A percentile compares a stretch with the other conserved stretches of the same genome.
These are phyloP conservation scores for Pelmatolapia mariae DNA, from an alignment of 2,113 vertebrate genomes.

Conservation along the genomic window DNA sequence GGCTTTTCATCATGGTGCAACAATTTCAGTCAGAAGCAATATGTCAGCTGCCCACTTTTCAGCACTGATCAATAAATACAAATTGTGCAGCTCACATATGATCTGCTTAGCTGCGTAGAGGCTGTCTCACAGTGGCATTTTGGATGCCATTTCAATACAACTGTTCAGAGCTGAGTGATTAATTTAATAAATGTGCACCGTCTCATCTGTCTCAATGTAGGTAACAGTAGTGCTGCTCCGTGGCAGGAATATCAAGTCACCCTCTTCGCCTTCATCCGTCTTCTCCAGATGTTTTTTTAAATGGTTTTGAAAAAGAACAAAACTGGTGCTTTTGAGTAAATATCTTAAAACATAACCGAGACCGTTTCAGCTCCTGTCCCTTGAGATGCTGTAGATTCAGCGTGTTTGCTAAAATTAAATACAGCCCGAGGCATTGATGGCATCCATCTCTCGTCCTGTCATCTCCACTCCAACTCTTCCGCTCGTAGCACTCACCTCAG, in stretches of 20 bases:
- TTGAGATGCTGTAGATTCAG: not conserved
- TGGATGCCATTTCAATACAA: not conserved
- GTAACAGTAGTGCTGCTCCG: not conserved
- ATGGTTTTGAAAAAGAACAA: not conserved
- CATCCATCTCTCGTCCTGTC: not conserved
- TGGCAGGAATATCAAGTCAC: not conserved
- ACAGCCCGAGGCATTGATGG: not conserved
- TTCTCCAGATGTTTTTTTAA: not conserved
- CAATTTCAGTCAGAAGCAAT: not conserved
- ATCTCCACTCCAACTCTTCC: not conserved
- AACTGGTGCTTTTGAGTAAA: not conserved
- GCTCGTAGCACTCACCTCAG: not conserved
- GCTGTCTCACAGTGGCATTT: not conserved
- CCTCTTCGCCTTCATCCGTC: not conserved
- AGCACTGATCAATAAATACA: not conserved
- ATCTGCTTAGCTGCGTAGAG: not conserved
- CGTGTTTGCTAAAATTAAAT: constrained; percentile 21
- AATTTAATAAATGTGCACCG: not conserved
- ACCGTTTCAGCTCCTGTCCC: not conserved
- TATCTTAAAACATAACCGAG: not conserved
- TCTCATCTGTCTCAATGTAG: not conserved
- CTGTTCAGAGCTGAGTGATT: not conserved
- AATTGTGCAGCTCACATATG: not conserved
- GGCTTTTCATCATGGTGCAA: not conserved
- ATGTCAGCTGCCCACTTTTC: not conserved